Evolutionary conservation across 2,797 vertebrate species (phyloP).

Genomic region (Hybognathus amarus): DNA sequence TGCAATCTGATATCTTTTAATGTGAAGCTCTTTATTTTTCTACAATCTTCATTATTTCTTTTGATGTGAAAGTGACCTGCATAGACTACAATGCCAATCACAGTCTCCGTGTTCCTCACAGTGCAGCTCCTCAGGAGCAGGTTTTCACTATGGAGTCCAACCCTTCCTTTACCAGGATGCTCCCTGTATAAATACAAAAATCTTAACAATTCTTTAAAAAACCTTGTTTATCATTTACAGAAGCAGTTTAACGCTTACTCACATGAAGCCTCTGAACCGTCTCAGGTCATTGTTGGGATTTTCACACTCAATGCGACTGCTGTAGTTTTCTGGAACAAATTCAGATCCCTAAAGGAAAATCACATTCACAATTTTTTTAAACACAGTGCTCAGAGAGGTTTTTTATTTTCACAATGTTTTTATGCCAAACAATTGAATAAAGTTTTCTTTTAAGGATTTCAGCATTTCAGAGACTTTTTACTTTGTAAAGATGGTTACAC

Average conservation of each 20-base stretch:
- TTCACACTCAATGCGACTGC: constrained; percentile 90
- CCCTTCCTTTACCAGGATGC: constrained; percentile 79
- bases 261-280: constrained; percentile 91
- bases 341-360: constrained; percentile 78
- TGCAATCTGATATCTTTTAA: background rate
- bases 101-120: constrained; percentile 90
- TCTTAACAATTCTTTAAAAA: background rate
- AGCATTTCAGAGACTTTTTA: background rate
- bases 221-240: constrained; percentile 3
- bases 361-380: background rate
- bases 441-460: background rate
- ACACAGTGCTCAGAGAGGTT: background rate
- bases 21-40: background rate
- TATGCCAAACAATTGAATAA: background rate
- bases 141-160: constrained; percentile 89
- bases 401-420: background rate
- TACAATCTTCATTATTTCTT: background rate
- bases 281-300: constrained; percentile 90
- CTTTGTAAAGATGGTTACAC: background rate
- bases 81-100: constrained; percentile 93
- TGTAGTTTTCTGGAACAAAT: constrained; percentile 86
- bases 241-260: constrained; percentile 68
- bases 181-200: constrained; percentile 74
- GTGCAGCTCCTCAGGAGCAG: constrained; percentile 93
- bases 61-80: constrained; percentile 80